Percentiles rank a stretch among this genome's conserved stretches.
Conservation (phyloP, 2,797 vertebrate genomes). For the Enteromius anoplus region DNA sequence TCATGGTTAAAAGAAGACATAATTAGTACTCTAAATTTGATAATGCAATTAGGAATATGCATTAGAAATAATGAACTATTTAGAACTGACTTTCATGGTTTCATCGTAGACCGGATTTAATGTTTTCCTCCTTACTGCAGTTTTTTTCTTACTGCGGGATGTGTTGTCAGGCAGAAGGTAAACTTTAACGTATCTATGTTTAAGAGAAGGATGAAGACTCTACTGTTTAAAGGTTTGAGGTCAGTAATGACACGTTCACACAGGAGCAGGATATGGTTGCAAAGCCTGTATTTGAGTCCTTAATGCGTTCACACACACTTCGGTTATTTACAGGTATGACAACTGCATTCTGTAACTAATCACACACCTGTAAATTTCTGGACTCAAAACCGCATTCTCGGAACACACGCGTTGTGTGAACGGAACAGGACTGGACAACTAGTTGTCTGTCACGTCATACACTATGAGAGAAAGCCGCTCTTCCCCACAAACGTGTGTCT, state of each 20-base stretch:
- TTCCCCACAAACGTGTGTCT: too few species aligned
- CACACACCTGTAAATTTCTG: too few species aligned
- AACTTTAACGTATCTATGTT: constrained; percentile 89
- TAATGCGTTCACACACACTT: too few species aligned
- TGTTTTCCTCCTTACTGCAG: constrained; percentile 87
- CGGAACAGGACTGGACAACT: too few species aligned
- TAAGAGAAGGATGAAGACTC: constrained; percentile 16
- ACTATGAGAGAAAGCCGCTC: too few species aligned
- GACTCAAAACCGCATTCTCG: too few species aligned
- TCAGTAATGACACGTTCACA: background rate
- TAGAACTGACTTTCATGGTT: constrained; percentile 79
- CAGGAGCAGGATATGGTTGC: too few species aligned
- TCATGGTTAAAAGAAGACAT: background rate
- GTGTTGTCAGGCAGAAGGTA: constrained; percentile 95
- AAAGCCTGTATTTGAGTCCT: too few species aligned
- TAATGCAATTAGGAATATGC: background rate
- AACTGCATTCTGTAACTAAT: too few species aligned
- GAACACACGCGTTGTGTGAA: too few species aligned
- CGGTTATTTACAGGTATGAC: too few species aligned
- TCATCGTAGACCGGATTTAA: constrained; percentile 92
- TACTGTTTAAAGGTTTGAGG: background rate
- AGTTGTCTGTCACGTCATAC: too few species aligned
- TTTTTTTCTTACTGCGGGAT: constrained; percentile 91
- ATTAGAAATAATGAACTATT: background rate
- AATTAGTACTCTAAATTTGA: background rate